These are phyloP conservation scores for Malacoctenus gilli DNA, from an alignment of 2,797 vertebrate genomes.

Conservation along the genomic window DNA sequence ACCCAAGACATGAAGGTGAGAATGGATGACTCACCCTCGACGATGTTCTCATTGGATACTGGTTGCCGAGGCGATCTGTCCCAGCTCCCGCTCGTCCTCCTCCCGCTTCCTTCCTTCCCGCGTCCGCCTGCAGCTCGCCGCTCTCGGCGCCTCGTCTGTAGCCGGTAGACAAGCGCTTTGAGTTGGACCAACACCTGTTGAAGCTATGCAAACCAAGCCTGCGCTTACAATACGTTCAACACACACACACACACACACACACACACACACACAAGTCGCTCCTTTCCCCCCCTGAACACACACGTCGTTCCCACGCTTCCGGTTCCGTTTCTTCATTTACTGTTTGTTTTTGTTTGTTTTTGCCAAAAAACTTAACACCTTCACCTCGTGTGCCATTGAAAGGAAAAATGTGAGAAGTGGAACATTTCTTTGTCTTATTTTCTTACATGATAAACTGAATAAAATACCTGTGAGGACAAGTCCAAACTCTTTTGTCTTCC, in stretches of 20 bases:
- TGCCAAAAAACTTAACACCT: constrained; percentile 77
- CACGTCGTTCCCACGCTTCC: constrained; percentile 55
- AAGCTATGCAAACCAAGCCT: constrained; percentile 84
- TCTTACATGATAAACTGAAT: constrained; percentile 83
- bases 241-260: no score
- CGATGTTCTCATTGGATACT: constrained; percentile 84
- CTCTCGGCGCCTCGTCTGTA: constrained; percentile 69
- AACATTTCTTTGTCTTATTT: constrained; percentile 83
- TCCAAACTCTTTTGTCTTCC: not conserved
- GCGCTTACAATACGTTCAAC: constrained; percentile 66
- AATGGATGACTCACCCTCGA: constrained; percentile 77
- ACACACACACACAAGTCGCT: constrained; percentile 2
- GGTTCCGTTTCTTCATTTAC: constrained; percentile 30
- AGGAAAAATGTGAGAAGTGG: constrained; percentile 77
- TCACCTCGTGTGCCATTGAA: constrained; percentile 85
- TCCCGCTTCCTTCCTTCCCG: constrained; percentile 55
- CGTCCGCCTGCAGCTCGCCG: constrained; percentile 60
- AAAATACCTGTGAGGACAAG: constrained; percentile 72
- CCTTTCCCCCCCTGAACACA: constrained; percentile 32
- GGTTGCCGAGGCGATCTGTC: constrained; percentile 60
- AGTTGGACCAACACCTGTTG: constrained; percentile 65
- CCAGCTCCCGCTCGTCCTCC: constrained; percentile 54
- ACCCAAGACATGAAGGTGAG: constrained; percentile 81
- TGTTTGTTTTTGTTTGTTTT: constrained; percentile 46
- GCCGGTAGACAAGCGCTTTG: constrained; percentile 65